Percentiles rank a stretch among this genome's conserved stretches.
These are phyloP conservation scores for Charadrius vociferus DNA, from an alignment of 2,113 vertebrate species.

Conservation along the genomic window DNA sequence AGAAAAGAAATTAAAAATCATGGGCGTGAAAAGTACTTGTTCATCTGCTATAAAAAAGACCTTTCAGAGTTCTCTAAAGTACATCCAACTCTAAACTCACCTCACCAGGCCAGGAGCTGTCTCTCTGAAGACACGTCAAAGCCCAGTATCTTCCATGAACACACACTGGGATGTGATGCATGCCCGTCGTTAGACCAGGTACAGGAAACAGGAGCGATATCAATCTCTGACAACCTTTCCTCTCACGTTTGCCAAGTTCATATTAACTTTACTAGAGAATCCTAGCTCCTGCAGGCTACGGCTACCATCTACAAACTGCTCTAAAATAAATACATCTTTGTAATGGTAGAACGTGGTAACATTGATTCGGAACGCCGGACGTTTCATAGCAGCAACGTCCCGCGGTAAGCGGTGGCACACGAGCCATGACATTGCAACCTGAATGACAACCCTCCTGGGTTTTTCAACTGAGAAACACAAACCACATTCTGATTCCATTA, in stretches of 20 bases:
- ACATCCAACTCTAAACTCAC: not conserved
- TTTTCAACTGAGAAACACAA: not conserved
- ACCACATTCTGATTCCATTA: not conserved
- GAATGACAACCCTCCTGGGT: not conserved
- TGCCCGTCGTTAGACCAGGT: not conserved
- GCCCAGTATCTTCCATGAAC: not conserved
- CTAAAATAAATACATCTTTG: not conserved
- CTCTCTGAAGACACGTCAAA: not conserved
- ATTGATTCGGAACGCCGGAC: not conserved
- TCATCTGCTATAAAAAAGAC: not conserved
- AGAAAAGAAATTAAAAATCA: not conserved
- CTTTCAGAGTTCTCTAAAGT: not conserved
- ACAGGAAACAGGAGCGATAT: not conserved
- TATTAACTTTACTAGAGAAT: not conserved
- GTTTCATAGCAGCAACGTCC: not conserved
- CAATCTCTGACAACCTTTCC: not conserved
- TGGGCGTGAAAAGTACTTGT: not conserved
- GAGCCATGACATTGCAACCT: not conserved
- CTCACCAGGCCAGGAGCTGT: not conserved
- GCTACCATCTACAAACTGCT: not conserved
- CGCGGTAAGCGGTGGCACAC: fast-evolving
- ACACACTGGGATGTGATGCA: not conserved
- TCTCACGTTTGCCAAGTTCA: not conserved
- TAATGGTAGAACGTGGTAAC: too few relatives aligned
- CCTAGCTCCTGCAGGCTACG: not conserved